Evolutionary conservation across 1,140 invertebrate species (phyloP), one percentile per base, ranked within the genome.

Genomic region (Heliconius himera): DNA sequence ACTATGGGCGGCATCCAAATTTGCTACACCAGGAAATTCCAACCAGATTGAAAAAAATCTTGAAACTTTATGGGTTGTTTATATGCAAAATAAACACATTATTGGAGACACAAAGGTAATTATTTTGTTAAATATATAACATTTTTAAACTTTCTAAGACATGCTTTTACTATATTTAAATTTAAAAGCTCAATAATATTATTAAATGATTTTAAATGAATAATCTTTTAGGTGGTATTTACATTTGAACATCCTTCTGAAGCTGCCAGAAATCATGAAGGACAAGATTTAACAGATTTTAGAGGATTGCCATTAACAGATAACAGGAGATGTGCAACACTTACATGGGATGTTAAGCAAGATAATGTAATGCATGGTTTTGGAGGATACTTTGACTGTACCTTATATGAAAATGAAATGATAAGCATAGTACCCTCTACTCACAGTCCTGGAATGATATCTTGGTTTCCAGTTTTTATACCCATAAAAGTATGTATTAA

Each of bases 401-500:
- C 96, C 73, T 95, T 99, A 20, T 99, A 97, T 93, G 97, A 97
- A 85, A 96, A 98, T 89, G 96, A 99, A 66, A 96, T 94, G 54
- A 95, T 99, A 13, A 99, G 98, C 90, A 99, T 99, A 88, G 96
- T 97, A 83, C 99, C 99, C 6, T 94, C 96, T 22, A 98, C 97
- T 8, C 97, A 99, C 90, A 98, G 98, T 51, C 95, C 96, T 5
- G 97, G 97, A 87, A 98, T 99, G 98, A 98, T 99, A 84, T 98
- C 98, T 83, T 99, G 99, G 99, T 99, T 99, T 91, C 98, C 99
- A 18, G 98, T 99, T 75, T 98, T 97, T 82, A 99, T 99, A 90
- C 98, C 99, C 38, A 96, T 99, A 26, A 96, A 96, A 93, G 97
- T 98, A 95, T 29, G 60, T 66, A 66, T 66, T 66, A 66, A 22